A percentile compares a stretch with the other conserved stretches of the same genome.
Conservation (phyloP, 2,113 vertebrate genomes). For the Crotalus horridus region DNA sequence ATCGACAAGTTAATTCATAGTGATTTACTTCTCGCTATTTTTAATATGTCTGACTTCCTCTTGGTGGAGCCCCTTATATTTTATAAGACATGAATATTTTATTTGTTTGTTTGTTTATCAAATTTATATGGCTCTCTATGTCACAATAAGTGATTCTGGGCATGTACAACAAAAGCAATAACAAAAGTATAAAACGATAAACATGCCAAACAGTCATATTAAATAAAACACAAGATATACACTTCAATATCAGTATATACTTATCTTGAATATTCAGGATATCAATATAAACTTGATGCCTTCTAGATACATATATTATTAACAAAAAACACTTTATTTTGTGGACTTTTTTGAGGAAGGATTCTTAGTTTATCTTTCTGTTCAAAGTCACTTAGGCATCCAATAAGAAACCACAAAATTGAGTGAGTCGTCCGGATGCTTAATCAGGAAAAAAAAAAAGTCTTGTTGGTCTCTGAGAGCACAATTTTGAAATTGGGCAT, state of each 20-base stretch:
- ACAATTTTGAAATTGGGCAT: background rate
- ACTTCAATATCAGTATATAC: background rate
- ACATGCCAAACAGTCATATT: background rate
- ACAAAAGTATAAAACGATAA: background rate
- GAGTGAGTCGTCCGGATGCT: background rate
- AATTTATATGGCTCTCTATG: background rate
- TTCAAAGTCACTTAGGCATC: background rate
- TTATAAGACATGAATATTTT: background rate
- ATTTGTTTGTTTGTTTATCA: background rate
- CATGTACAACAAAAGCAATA: background rate
- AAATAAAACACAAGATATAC: background rate
- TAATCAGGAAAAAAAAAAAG: background rate
- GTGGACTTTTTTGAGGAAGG: background rate
- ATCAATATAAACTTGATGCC: background rate
- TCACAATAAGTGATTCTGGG: background rate
- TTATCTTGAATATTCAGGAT: background rate
- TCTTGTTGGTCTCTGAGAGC: background rate
- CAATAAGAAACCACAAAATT: background rate
- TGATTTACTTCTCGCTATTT: background rate
- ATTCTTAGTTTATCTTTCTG: background rate
- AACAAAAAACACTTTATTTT: background rate
- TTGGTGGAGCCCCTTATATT: background rate
- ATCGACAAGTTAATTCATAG: background rate
- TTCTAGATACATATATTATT: background rate
- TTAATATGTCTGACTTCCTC: background rate